Percentiles rank a stretch among this genome's conserved stretches.
Conservation (phyloP, 1,140 invertebrate species). For the Drosophila sechellia region DNA sequence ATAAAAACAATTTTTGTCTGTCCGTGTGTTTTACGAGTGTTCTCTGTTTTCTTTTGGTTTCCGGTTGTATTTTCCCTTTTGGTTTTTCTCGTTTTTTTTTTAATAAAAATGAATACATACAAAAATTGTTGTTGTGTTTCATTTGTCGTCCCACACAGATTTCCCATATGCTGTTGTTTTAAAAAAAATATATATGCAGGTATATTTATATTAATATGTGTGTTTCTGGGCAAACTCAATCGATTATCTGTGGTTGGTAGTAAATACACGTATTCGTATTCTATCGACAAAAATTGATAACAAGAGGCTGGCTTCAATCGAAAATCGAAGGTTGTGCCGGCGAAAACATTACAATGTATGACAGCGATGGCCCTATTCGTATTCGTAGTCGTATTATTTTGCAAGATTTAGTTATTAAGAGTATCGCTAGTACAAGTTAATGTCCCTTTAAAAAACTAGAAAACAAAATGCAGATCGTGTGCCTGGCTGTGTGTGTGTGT, state of each 20-base stretch:
- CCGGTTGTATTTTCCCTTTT: slow-evolving; percentile 31
- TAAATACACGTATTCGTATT: slow-evolving; percentile 43
- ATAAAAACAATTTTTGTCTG: slow-evolving; percentile 79
- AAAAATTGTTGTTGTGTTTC: slow-evolving; percentile 70
- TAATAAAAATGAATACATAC: slow-evolving; percentile 82
- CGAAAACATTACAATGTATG: slow-evolving; percentile 57
- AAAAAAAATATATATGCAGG: slow-evolving; percentile 62
- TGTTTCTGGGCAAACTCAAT: slow-evolving; percentile 60
- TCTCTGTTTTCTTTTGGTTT: slow-evolving; percentile 30
- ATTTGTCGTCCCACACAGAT: slow-evolving; percentile 55
- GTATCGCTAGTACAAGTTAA: slow-evolving; percentile 45
- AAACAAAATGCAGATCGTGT: slow-evolving; percentile 46
- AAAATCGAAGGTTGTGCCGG: slow-evolving; percentile 31
- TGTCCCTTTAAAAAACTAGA: slow-evolving; percentile 24
- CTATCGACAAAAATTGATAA: slow-evolving; percentile 42
- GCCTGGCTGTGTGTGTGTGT: slow-evolving; percentile 10
- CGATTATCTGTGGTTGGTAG: slow-evolving; percentile 22
- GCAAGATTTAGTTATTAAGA: slow-evolving; percentile 36
- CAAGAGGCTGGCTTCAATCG: slow-evolving; percentile 34
- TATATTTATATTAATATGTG: slow-evolving; percentile 56
- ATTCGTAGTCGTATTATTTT: slow-evolving; percentile 32
- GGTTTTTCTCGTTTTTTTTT: slow-evolving; percentile 27
- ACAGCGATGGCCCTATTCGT: slow-evolving; percentile 22
- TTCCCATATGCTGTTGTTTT: slow-evolving; percentile 34
- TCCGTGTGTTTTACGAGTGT: slow-evolving; percentile 59